Percentiles rank a stretch among this genome's conserved stretches.
Conservation (phyloP, 1,140 invertebrate genomes). For the Limonius californicus region DNA sequence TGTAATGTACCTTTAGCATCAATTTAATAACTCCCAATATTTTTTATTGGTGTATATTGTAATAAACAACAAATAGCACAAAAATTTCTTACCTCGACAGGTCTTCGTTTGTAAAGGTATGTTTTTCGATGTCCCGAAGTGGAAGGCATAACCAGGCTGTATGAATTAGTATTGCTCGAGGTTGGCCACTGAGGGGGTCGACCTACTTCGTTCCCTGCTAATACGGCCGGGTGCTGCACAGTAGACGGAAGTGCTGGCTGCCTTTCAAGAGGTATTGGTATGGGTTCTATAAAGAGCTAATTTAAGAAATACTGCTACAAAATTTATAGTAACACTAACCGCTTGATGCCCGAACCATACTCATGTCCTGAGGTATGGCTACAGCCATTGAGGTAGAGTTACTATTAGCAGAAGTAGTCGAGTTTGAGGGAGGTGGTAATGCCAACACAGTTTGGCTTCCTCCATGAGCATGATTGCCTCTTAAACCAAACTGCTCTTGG, state of each 20-base stretch:
- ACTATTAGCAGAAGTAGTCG: conserved; percentile 1
- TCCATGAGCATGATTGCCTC: background rate
- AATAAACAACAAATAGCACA: too few species aligned
- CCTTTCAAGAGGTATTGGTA: background rate
- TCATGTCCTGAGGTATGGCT: conserved; percentile 34
- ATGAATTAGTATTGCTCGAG: conserved; percentile 37
- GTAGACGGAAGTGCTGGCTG: conserved; percentile 46
- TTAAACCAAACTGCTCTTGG: background rate
- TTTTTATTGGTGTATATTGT: too few species aligned
- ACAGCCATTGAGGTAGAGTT: conserved; percentile 30
- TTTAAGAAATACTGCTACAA: too few species aligned
- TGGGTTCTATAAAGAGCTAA: background rate
- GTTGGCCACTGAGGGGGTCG: conserved; percentile 24
- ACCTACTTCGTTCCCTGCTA: conserved; percentile 55
- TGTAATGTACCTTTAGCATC: too few species aligned
- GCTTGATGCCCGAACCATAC: conserved; percentile 18
- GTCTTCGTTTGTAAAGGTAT: conserved; percentile 26
- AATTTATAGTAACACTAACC: too few species aligned
- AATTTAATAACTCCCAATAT: too few species aligned
- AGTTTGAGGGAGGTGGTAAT: conserved; percentile 23
- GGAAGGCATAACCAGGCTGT: conserved; percentile 52
- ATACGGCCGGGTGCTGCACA: conserved; percentile 31
- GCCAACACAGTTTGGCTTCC: conserved; percentile 18
- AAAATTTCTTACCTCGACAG: conserved; percentile 27
- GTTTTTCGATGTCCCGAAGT: conserved; percentile 44